Evolutionary conservation across 2,113 vertebrate species (phyloP).

Genomic region (Tiliqua scincoides): DNA sequence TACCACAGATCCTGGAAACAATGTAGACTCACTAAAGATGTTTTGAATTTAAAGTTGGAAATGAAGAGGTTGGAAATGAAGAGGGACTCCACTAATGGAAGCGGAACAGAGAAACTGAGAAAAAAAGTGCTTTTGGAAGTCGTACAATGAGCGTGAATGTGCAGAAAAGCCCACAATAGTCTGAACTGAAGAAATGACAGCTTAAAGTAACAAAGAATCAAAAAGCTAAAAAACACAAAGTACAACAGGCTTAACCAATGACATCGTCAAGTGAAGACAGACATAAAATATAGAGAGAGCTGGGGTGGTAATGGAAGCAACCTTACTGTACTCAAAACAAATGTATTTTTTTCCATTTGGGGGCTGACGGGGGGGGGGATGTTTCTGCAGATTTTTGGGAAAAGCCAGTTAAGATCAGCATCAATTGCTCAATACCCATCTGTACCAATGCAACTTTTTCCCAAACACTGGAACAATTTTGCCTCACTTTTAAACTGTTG

Average conservation of each 20-base stretch:
- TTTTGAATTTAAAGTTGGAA: neutral
- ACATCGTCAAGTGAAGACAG: neutral
- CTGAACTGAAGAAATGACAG: neutral
- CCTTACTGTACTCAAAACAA: neutral
- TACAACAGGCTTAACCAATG: neutral
- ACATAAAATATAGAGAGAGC: neutral
- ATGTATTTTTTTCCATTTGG: neutral
- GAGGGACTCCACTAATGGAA: neutral
- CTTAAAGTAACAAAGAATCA: neutral
- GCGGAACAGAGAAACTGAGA: neutral
- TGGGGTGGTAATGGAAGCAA: neutral
- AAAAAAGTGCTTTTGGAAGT: neutral
- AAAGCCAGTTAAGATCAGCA: neutral
- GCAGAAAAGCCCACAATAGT: neutral
- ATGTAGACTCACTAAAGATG: neutral
- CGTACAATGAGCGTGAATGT: neutral
- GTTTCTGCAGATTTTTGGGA: neutral
- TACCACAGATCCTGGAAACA: slow-evolving; percentile 11
- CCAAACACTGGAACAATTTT: neutral
- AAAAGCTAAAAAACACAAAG: neutral
- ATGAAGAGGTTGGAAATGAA: neutral
- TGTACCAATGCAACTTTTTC: neutral
- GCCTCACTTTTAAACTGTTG: neutral
- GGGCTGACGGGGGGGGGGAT: neutral
- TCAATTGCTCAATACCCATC: neutral